Evolutionary conservation across 2,797 vertebrate species (phyloP).

Genomic region (Chelon auratus): DNA sequence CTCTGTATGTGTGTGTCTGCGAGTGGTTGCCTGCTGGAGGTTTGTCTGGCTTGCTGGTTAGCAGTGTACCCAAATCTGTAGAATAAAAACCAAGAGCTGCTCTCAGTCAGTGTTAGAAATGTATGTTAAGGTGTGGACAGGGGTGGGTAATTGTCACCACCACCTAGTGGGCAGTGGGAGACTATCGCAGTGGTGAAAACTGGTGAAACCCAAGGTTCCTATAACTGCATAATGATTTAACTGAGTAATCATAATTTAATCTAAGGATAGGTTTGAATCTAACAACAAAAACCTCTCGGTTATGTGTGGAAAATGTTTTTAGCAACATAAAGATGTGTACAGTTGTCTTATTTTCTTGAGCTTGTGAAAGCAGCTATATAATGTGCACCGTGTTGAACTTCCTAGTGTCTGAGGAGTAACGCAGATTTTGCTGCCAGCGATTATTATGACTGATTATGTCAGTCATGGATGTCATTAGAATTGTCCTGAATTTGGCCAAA

Average conservation of each 20-base stretch:
- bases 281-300: too few species aligned
- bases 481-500: not conserved
- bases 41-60: constrained; percentile 40
- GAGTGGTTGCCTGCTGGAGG: constrained; percentile 31
- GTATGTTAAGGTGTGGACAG: constrained; percentile 11
- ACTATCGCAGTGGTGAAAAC: not conserved
- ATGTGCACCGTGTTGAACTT: not conserved
- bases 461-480: not conserved
- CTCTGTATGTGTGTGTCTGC: constrained; percentile 35
- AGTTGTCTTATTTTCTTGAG: too few species aligned
- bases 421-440: not conserved
- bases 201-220: not conserved
- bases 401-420: not conserved
- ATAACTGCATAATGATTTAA: not conserved
- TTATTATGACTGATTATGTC: too few species aligned
- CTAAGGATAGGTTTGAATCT: too few species aligned
- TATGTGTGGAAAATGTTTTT: too few species aligned
- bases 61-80: constrained; percentile 16
- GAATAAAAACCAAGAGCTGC: constrained; percentile 14
- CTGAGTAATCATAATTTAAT: too few species aligned
- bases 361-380: not conserved
- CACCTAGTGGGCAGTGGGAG: not conserved
- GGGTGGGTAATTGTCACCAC: not conserved
- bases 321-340: not conserved
- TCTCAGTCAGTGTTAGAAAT: constrained; percentile 34